A percentile compares a stretch with the other conserved stretches of the same genome.
phyloP scores from a whole-genome alignment of 1,140 invertebrate genomes.

The Calephelis nemesis region DNA sequence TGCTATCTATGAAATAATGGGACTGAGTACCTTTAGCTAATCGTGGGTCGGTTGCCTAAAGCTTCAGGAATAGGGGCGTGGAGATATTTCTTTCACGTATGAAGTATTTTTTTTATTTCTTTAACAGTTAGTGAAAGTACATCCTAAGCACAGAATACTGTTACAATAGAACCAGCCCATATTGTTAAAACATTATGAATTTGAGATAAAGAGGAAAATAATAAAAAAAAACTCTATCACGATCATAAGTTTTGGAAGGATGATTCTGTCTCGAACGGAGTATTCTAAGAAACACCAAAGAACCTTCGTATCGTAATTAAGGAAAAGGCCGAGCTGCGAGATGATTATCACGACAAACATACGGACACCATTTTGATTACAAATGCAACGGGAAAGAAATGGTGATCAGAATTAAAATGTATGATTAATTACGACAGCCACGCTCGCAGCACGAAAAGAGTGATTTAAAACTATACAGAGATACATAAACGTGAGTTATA shows the following conservation, averaged over 20 bases:
- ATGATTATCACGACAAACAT: slow-evolving; percentile 35
- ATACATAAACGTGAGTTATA: background rate
- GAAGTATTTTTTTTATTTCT: no score
- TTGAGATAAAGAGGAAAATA: no score
- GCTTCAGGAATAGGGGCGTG: no score
- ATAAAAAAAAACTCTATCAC: no score
- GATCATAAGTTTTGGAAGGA: slow-evolving; percentile 18
- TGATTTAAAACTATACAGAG: background rate
- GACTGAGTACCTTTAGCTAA: no score
- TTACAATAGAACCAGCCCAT: no score
- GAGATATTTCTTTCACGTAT: no score
- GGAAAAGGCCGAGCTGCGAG: slow-evolving; percentile 32
- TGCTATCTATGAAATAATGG: no score
- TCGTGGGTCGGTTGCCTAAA: no score
- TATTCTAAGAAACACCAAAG: slow-evolving; percentile 42
- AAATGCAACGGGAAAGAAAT: slow-evolving; percentile 24
- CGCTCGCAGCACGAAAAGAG: background rate
- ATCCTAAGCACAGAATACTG: no score
- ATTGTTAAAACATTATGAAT: no score
- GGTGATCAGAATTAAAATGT: slow-evolving; percentile 20
- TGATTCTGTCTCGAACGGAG: slow-evolving; percentile 45
- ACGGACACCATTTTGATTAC: slow-evolving; percentile 18
- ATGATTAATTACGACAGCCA: slow-evolving; percentile 25
- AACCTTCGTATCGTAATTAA: slow-evolving; percentile 40
- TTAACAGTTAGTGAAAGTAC: no score